Percentiles rank a stretch among this genome's conserved stretches.
Evolutionary conservation across 2,797 vertebrate species (phyloP).

Genomic region (Pantherophis vulpinus): DNA sequence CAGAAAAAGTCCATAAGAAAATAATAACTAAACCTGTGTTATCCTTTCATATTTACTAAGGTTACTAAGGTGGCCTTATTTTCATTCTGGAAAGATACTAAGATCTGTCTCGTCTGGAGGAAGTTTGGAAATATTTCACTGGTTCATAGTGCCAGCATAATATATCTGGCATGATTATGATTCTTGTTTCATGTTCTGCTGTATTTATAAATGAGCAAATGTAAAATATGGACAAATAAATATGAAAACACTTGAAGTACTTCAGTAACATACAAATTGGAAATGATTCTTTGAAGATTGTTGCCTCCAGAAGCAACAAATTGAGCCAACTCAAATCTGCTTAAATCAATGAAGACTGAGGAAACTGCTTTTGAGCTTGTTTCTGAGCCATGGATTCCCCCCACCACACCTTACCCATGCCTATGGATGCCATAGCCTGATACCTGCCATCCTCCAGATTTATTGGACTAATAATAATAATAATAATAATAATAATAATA

Average conservation of each 20-base stretch:
- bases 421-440: background rate
- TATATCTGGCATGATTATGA: background rate
- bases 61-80: background rate
- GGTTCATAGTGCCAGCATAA: background rate
- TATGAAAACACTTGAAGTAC: background rate
- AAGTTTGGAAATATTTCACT: background rate
- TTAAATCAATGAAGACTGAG: background rate
- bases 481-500: no score
- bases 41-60: no score
- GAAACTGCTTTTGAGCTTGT: background rate
- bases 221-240: background rate
- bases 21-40: no score
- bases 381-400: background rate
- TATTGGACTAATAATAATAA: background rate
- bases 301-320: background rate
- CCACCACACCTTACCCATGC: background rate
- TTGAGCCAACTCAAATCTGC: background rate
- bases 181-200: background rate
- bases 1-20: no score
- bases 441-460: background rate
- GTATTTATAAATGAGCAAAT: background rate
- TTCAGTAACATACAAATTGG: background rate
- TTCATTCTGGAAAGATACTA: background rate
- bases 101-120: background rate
- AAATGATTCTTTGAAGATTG: background rate